These are phyloP conservation scores for Ceryle rudis DNA, from an alignment of 2,797 vertebrate species.

Conservation along the genomic window DNA sequence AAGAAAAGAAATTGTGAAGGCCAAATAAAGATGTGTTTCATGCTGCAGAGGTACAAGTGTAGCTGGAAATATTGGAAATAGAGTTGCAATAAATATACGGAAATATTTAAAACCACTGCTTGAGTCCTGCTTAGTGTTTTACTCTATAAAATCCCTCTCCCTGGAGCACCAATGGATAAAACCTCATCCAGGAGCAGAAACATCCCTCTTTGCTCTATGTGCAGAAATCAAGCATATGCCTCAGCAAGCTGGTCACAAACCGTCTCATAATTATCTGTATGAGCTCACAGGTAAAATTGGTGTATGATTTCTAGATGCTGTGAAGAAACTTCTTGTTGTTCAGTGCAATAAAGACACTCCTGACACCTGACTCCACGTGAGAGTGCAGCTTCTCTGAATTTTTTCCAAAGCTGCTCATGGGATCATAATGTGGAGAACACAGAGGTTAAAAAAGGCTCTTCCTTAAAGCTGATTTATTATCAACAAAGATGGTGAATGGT, in stretches of 20 bases:
- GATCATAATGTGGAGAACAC: not conserved
- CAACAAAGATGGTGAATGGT: not conserved
- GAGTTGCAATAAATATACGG: not conserved
- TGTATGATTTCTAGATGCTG: not conserved
- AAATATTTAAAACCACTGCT: not conserved
- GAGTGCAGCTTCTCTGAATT: not conserved
- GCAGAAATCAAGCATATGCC: not conserved
- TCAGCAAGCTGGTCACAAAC: not conserved
- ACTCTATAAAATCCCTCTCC: not conserved
- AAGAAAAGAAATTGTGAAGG: not conserved
- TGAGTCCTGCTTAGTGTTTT: not conserved
- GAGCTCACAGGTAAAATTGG: rapidly evolving
- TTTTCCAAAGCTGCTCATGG: not conserved
- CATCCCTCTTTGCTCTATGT: not conserved
- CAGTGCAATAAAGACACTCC: not conserved
- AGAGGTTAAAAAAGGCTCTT: not conserved
- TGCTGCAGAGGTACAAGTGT: not conserved
- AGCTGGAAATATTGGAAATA: not conserved
- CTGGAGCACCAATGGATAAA: not conserved
- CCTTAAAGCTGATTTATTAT: not conserved
- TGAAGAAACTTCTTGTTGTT: not conserved
- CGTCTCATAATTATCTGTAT: rapidly evolving
- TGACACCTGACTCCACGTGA: not conserved
- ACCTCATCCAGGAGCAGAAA: not conserved
- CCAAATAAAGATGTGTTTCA: not conserved